These are phyloP conservation scores for Drosophila falleni DNA, from an alignment of 2,888 invertebrate genomes.

Conservation along the genomic window DNA sequence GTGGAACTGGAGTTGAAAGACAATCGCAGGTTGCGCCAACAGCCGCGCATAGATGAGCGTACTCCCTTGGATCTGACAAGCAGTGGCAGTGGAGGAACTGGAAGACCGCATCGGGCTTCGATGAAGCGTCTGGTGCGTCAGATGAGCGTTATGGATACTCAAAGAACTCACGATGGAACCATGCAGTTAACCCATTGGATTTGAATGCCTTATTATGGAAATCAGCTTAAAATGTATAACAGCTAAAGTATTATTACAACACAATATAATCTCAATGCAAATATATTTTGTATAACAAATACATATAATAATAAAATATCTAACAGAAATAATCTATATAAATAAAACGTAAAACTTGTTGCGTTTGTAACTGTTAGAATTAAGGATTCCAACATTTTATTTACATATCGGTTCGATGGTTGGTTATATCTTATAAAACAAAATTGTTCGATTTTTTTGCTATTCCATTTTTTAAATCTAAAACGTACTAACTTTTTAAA, in stretches of 20 bases:
- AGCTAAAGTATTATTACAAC: conserved; percentile 12
- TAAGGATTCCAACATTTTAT: neutral
- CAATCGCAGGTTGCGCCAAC: conserved; percentile 70
- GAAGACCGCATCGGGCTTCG: conserved; percentile 86
- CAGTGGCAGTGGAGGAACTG: conserved; percentile 27
- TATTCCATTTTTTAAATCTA: neutral
- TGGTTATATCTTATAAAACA: too few relatives aligned
- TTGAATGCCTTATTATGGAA: conserved; percentile 79
- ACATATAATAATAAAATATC: neutral
- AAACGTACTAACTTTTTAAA: too few relatives aligned
- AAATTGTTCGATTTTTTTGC: too few relatives aligned
- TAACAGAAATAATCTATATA: neutral
- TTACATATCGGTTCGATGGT: neutral
- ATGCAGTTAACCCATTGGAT: conserved; percentile 96
- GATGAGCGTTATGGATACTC: conserved; percentile 93
- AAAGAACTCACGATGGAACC: conserved; percentile 91
- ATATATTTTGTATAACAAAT: conserved; percentile 3
- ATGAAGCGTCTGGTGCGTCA: conserved; percentile 91
- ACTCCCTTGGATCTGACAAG: conserved; percentile 81
- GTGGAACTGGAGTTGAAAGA: conserved; percentile 78
- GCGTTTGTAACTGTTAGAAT: too few relatives aligned
- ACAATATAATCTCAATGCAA: conserved; percentile 2
- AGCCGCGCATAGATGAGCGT: conserved; percentile 83
- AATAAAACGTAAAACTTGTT: neutral
- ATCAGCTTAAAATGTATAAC: neutral